Percentiles rank a stretch among this genome's conserved stretches.
Conservation (phyloP, 2,888 invertebrate genomes). For the Drosophila niveifrons region DNA sequence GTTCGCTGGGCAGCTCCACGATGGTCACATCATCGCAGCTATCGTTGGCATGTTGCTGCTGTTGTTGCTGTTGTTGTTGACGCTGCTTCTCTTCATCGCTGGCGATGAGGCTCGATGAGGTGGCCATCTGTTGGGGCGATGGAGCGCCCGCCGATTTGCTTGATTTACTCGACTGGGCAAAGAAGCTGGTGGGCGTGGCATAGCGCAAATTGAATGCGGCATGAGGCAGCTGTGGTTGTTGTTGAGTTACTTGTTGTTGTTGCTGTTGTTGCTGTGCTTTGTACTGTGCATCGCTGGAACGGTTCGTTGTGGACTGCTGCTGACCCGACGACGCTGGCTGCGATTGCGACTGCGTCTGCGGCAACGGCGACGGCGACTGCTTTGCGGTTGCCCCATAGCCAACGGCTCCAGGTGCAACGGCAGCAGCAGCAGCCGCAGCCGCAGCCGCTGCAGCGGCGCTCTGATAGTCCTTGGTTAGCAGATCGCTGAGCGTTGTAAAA, state of each 20-base stretch:
- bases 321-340: constrained; percentile 4
- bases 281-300: constrained; percentile 70
- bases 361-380: constrained; percentile 19
- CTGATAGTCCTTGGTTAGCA: constrained; percentile 85
- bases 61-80: no score
- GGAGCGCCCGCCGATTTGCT: constrained; percentile 69
- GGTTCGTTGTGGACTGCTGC: constrained; percentile 54
- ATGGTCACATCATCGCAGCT: constrained; percentile 61
- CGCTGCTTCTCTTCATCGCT: constrained; percentile 23
- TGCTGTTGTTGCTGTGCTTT: constrained; percentile 62
- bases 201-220: constrained; percentile 64
- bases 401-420: constrained; percentile 4
- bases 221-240: constrained; percentile 40
- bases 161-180: constrained; percentile 48
- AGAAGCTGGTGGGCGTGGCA: constrained; percentile 64
- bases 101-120: constrained; percentile 55
- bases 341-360: constrained; percentile 28
- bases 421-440: neutral
- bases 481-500: constrained; percentile 84
- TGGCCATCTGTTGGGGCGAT: constrained; percentile 81
- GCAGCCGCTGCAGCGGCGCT: neutral
- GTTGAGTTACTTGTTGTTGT: constrained; percentile 36
- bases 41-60: constrained; percentile 41
- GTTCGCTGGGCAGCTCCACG: constrained; percentile 61
- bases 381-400: constrained; percentile 11